phyloP scores from a whole-genome alignment of 2,113 vertebrate genomes.

The Cyanoramphus novaezelandiae region DNA sequence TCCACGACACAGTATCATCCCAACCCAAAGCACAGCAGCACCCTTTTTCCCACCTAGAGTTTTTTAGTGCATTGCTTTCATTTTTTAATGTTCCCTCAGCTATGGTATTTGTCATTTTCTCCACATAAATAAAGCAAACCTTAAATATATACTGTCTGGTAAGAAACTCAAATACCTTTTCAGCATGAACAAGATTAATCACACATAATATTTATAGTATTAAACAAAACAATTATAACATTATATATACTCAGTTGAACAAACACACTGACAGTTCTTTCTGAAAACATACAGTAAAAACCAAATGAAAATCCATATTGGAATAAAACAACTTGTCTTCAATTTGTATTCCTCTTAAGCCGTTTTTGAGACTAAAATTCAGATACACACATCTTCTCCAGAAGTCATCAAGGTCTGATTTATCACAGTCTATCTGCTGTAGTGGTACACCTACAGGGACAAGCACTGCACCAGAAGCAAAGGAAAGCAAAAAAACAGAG shows the following conservation, averaged over 20 bases:
- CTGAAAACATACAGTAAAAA: conserved; percentile 20
- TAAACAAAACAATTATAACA: conserved; percentile 67
- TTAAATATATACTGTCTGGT: conserved; percentile 31
- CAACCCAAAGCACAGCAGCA: background rate
- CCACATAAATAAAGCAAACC: conserved; percentile 47
- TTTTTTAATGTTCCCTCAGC: background rate
- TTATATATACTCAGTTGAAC: conserved; percentile 57
- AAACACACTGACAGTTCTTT: conserved; percentile 48
- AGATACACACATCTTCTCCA: background rate
- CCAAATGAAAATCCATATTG: background rate
- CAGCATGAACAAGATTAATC: conserved; percentile 27
- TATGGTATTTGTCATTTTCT: conserved; percentile 18
- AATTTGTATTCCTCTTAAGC: conserved; percentile 23
- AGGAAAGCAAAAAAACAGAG: background rate
- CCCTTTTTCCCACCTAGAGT: background rate
- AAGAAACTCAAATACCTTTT: conserved; percentile 19
- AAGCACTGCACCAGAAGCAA: background rate
- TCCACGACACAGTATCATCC: background rate
- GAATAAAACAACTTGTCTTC: background rate
- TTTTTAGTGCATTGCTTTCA: background rate
- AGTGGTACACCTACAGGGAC: background rate
- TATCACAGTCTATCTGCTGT: background rate
- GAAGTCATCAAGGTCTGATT: conserved; percentile 9
- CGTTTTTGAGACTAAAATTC: conserved; percentile 12
- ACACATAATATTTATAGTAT: conserved; percentile 46